phyloP scores from a whole-genome alignment of 2,113 vertebrate species.

The Clarias gariepinus region DNA sequence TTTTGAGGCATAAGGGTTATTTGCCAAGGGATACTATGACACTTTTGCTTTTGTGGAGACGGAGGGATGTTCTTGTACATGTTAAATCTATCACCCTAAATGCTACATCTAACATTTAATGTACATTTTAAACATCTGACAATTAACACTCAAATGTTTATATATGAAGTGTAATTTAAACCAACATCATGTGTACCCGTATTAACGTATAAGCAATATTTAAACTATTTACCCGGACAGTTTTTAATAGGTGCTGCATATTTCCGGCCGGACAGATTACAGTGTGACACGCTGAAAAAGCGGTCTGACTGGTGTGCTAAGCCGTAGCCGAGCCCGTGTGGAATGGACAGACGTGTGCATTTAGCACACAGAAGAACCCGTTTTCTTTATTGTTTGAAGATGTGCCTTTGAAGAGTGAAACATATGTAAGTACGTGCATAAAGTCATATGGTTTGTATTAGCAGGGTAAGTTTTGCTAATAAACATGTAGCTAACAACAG shows the following conservation, averaged over 20 bases:
- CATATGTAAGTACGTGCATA: slow-evolving; percentile 36
- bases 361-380: not conserved
- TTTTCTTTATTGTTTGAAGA: not conserved
- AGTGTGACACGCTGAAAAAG: slow-evolving; percentile 36
- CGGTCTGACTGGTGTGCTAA: slow-evolving; percentile 39
- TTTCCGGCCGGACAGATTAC: slow-evolving; percentile 40
- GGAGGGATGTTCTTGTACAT: not conserved
- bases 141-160: not conserved
- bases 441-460: not conserved
- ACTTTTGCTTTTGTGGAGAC: not conserved
- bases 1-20: not conserved
- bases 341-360: slow-evolving; percentile 24
- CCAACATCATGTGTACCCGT: not conserved
- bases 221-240: not conserved
- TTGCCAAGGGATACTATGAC: not conserved
- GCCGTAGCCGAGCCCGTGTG: not conserved
- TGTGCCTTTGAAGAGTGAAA: slow-evolving; percentile 42
- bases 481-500: slow-evolving; percentile 29
- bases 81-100: not conserved
- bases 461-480: not conserved
- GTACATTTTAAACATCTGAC: not conserved
- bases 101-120: not conserved
- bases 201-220: not conserved
- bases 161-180: not conserved
- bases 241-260: not conserved